Conservation (phyloP, 2,113 vertebrate species). For the Crotalus viridis region DNA sequence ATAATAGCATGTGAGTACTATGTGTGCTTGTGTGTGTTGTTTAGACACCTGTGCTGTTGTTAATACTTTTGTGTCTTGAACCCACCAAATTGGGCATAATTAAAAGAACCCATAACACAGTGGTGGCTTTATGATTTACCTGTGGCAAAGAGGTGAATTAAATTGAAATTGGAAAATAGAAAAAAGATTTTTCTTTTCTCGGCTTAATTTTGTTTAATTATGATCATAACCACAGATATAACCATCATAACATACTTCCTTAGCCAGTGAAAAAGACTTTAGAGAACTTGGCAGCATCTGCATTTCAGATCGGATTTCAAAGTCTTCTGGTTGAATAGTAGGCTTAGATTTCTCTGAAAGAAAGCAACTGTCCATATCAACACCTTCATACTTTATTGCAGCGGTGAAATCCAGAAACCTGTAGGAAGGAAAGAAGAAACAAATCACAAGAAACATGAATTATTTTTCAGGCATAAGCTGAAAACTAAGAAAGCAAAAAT, state of each 20-base stretch:
- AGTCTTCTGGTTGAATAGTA: conserved; percentile 59
- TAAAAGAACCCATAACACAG: neutral
- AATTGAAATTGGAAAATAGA: neutral
- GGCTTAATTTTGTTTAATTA: neutral
- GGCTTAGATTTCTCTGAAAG: conserved; percentile 70
- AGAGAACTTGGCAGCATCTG: conserved; percentile 66
- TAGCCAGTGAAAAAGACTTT: conserved; percentile 52
- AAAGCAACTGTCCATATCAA: conserved; percentile 81
- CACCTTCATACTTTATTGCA: conserved; percentile 76
- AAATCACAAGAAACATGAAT: conserved; percentile 25
- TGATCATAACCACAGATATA: neutral
- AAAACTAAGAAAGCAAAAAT: neutral
- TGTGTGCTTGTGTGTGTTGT: neutral
- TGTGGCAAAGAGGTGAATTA: neutral
- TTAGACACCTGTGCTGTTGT: neutral
- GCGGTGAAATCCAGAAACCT: conserved; percentile 87
- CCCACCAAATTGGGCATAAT: neutral
- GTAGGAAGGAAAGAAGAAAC: conserved; percentile 7
- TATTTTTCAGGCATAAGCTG: neutral
- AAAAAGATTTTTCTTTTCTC: neutral
- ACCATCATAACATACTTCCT: conserved; percentile 27
- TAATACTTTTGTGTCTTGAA: neutral
- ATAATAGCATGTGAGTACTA: neutral
- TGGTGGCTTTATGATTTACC: neutral
- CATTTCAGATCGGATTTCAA: conserved; percentile 52